These are phyloP conservation scores for Kuschelorhynchus macadamiae DNA, from an alignment of 2,888 invertebrate species.

Conservation along the genomic window DNA sequence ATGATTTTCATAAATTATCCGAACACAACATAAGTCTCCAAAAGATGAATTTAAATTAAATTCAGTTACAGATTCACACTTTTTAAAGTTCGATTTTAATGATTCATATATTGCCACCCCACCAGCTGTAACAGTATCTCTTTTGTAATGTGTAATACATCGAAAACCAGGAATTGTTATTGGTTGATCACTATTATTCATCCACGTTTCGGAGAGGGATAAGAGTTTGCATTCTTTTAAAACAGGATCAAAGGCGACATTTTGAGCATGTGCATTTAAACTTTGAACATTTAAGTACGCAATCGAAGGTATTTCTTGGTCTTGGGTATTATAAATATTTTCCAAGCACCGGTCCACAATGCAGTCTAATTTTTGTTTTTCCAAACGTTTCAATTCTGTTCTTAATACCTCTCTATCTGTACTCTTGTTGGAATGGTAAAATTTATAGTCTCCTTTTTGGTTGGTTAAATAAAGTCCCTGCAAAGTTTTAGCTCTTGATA, in stretches of 20 bases:
- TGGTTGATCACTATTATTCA: not conserved
- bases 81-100: not conserved
- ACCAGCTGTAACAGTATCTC: slow-evolving; percentile 1
- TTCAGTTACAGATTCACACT: not conserved
- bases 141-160: not conserved
- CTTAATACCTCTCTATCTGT: slow-evolving; percentile 20
- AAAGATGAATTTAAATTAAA: not conserved
- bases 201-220: no score
- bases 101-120: slow-evolving; percentile 6
- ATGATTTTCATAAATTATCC: not conserved
- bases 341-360: no score
- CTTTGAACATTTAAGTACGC: no score
- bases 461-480: slow-evolving; percentile 27
- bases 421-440: slow-evolving; percentile 24
- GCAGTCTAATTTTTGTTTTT: no score
- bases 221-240: no score
- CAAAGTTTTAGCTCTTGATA: slow-evolving; percentile 43
- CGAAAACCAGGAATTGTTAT: slow-evolving; percentile 5
- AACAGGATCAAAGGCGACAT: no score
- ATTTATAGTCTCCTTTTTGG: slow-evolving; percentile 12
- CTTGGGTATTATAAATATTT: no score
- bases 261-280: no score
- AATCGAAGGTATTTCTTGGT: no score
- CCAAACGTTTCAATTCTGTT: slow-evolving; percentile 13
- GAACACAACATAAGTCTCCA: not conserved